These are phyloP conservation scores for Hyles lineata DNA, from an alignment of 2,888 invertebrate genomes.

Conservation along the genomic window DNA sequence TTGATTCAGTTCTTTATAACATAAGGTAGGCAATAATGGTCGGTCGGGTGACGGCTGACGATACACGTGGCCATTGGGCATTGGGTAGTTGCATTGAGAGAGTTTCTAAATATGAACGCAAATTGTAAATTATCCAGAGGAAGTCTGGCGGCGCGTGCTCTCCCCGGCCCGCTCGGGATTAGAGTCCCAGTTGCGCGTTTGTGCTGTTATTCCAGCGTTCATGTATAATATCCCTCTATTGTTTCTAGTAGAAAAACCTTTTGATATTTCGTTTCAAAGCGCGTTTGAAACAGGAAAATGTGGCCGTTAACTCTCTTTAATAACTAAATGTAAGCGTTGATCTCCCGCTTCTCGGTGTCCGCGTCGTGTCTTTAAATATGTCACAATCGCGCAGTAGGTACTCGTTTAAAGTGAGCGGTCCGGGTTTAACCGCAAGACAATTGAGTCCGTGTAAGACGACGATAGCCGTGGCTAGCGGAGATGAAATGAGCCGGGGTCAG, in stretches of 20 bases:
- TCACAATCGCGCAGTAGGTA: conserved; percentile 33
- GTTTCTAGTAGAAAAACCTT: conserved; percentile 61
- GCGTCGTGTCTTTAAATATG: conserved; percentile 26
- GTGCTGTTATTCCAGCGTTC: conserved; percentile 63
- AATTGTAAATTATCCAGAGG: conserved; percentile 72
- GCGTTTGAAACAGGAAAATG: conserved; percentile 41
- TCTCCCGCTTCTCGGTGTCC: conserved; percentile 12
- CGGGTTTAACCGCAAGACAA: conserved; percentile 67
- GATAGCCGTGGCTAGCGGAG: conserved; percentile 68
- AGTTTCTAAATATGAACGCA: conserved; percentile 64
- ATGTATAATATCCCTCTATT: conserved; percentile 65
- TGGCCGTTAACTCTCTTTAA: conserved; percentile 40
- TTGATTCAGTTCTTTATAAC: neutral
- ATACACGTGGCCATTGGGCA: neutral
- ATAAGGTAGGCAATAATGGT: neutral
- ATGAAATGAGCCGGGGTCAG: conserved; percentile 75
- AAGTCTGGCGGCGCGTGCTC: conserved; percentile 70
- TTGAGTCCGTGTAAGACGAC: conserved; percentile 68
- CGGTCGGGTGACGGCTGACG: neutral
- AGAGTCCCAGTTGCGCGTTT: conserved; percentile 70
- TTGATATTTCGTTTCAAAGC: conserved; percentile 54
- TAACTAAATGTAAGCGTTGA: conserved; percentile 32
- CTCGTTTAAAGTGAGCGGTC: conserved; percentile 38
- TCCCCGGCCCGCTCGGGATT: conserved; percentile 66
- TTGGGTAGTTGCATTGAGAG: conserved; percentile 41